Base-by-base conservation (phyloP, 2,113 vertebrate species). In the Bambusicola thoracicus region DNA sequence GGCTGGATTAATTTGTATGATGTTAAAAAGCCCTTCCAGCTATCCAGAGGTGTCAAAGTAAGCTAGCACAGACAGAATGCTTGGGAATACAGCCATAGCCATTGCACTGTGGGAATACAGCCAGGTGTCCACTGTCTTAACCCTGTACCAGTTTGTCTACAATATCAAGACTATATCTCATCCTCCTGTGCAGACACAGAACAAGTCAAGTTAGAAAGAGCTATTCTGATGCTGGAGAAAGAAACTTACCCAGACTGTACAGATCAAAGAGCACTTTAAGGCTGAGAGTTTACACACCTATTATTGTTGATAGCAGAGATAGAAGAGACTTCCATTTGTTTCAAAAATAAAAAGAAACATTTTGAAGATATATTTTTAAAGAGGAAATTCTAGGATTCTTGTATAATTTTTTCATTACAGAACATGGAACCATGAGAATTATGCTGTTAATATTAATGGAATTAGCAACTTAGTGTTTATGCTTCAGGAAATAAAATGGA, bases 1-100 rank as follows among this genome's bases (percentile, higher is more conserved):
- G 94, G 94, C 95, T 95, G 94, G 94, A 96, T 97, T 97, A 97
- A 97, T 94, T 95, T 95, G 87, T 93, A 58, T 93, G 87, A 94
- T 96, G 93, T 92, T 95, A 77, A 87, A 95, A 94, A 92, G 18
- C 94, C 89, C 95, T 94, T 97, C 88, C 83, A 91, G 88, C 94
- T 93, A 96, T 78, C 80, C 74, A 95, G 91, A 92, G 68, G 83
- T 94, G 92, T 92, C 87, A 86, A 95, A 85, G 78, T 49, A 87
- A 56, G 58, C 86, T 75, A 82, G 58, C 61, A 92, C 72, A 82
- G 82, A 92, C 65, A 91, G 68, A 91, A 63, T 81, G 30, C 74
- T 89, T 92, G 56, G 81, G 67, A 93, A 75, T 93, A 85, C 34
- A 85, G 55, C 55, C 68, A 77, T 87, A 8, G 17, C 11, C 30